Base-by-base conservation (phyloP, 1,140 invertebrate species). In the Platyscapa corneri region DNA sequence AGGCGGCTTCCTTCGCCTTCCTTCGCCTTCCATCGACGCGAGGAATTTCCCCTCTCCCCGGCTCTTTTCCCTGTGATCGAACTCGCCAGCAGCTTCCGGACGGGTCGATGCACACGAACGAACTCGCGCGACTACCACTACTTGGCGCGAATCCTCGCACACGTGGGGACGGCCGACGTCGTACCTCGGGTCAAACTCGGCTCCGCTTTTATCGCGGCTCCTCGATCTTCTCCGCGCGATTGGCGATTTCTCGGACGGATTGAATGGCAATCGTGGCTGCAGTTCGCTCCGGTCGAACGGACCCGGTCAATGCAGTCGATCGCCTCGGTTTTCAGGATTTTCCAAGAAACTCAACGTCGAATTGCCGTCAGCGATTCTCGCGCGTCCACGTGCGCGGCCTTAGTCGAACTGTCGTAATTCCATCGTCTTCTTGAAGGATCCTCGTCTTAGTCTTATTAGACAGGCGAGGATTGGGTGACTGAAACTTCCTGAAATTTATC, bases 101-200 rank as follows among this genome's bases (percentile, higher is more conserved):
- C 87, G 82, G 88, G 82, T 87, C 89, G 89, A 90, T 90, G 89
- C 91, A 90, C 90, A 90, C 87, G 88, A 88, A 30, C 65, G 65
- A 67, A 34, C 65, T 0, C 65, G 32, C 32, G 83, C 67, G 56
- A n/a, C 80, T 6, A 53, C 75, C 3, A 12, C 39, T 12, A 16
- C 18, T n/a, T n/a, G n/a, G n/a, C n/a, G n/a, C n/a, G n/a, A n/a
- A n/a, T n/a, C n/a, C n/a, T n/a, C n/a, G n/a, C n/a, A n/a, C n/a
- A n/a, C n/a, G n/a, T n/a, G n/a, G n/a, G n/a, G n/a, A n/a, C n/a
- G n/a, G n/a, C n/a, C n/a, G n/a, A n/a, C 53, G 12, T 20, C 2
- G 53, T 56, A 6, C 72, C 39, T 46, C 39, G 37, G 14, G 14
- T 39, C 23, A n/a, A n/a, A n/a, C n/a, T n/a, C n/a, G n/a, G n/a